Percentiles rank a stretch among this genome's conserved stretches.
Conservation (phyloP, 2,888 invertebrate genomes). For the Amblyjoppa fuscipennis region DNA sequence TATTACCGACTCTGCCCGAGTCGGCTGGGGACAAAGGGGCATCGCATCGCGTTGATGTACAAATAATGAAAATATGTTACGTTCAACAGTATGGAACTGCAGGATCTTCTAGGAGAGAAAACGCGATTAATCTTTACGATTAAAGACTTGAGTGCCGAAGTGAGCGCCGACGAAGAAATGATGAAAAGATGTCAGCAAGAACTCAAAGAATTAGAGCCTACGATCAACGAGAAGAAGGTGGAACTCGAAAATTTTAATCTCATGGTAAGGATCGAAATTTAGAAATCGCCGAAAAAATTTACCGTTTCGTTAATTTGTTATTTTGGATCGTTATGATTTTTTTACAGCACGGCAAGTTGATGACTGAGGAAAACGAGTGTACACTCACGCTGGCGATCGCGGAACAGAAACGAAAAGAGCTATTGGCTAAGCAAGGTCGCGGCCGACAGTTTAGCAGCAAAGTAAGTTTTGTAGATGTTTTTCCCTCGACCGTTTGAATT, state of each 20-base stretch:
- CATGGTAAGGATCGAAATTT: conserved; percentile 71
- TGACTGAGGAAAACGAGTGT: conserved; percentile 96
- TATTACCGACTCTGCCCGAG: too few relatives aligned
- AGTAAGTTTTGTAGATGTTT: conserved; percentile 69
- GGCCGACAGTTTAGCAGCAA: conserved; percentile 97
- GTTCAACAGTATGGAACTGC: conserved; percentile 91
- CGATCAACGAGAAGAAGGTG: conserved; percentile 95
- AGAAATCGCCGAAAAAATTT: too few relatives aligned
- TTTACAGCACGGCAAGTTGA: conserved; percentile 95
- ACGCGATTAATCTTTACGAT: conserved; percentile 98
- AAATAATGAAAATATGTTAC: too few relatives aligned
- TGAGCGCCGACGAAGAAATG: conserved; percentile 97
- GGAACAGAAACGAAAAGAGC: conserved; percentile 97
- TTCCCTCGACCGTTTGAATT: too few relatives aligned
- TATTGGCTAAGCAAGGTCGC: conserved; percentile 99
- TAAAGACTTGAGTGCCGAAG: conserved; percentile 97
- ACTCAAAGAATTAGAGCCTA: conserved; percentile 93
- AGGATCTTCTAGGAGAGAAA: conserved; percentile 96
- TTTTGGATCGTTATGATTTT: conserved; percentile 5
- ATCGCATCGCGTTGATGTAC: too few relatives aligned
- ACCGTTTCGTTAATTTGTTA: neutral
- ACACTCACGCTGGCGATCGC: conserved; percentile 95
- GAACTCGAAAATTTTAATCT: conserved; percentile 96
- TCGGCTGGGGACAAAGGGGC: too few relatives aligned
- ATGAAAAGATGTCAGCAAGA: conserved; percentile 94